Conservation (phyloP, 1,140 invertebrate species). For the Apolygus lucorum region DNA sequence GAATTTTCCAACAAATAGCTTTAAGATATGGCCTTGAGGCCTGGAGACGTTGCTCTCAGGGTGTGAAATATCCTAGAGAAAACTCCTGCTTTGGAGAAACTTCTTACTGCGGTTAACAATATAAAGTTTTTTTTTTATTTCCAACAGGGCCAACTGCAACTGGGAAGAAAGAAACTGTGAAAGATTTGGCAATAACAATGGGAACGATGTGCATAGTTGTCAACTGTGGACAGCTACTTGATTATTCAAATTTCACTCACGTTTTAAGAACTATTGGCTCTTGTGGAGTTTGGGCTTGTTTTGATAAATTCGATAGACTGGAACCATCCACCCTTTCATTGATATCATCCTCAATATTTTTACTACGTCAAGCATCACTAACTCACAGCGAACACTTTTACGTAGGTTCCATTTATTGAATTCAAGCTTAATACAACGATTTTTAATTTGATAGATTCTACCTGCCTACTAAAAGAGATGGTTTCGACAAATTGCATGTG, state of each 20-base stretch:
- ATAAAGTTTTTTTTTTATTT: no score
- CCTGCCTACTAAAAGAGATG: no score
- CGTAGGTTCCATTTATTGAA: no score
- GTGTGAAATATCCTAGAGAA: no score
- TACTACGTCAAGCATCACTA: not conserved
- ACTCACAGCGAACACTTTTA: conserved; percentile 1
- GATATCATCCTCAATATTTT: conserved; percentile 55
- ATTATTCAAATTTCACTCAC: conserved; percentile 75
- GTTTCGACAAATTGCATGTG: not conserved
- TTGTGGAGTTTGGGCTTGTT: conserved; percentile 80
- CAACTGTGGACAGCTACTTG: conserved; percentile 88
- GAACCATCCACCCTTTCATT: conserved; percentile 83
- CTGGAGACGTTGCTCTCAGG: no score
- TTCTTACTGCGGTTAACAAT: no score
- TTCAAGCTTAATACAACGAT: no score
- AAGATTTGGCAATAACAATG: conserved; percentile 81
- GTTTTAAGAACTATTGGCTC: conserved; percentile 65
- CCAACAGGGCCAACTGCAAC: conserved; percentile 64
- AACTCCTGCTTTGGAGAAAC: no score
- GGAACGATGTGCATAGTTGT: conserved; percentile 80
- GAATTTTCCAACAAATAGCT: no score
- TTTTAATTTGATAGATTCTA: no score
- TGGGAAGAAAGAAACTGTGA: conserved; percentile 85
- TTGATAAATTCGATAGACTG: conserved; percentile 88
- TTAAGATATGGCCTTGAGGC: no score